phyloP scores from a whole-genome alignment of 2,113 vertebrate species.

The Mellivora capensis region DNA sequence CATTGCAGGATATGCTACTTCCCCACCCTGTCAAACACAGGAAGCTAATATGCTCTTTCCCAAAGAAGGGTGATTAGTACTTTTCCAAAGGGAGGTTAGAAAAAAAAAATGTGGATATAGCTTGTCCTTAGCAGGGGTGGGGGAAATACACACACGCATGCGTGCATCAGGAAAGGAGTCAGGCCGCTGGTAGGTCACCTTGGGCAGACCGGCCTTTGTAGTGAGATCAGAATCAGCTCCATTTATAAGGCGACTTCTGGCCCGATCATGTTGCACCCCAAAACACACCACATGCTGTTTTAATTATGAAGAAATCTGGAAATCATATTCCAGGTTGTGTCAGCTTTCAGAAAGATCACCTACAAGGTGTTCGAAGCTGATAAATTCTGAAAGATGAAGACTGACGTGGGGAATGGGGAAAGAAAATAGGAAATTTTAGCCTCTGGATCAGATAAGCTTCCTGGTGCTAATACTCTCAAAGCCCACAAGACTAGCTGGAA shows the following conservation, averaged over 20 bases:
- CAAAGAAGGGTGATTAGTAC: background rate
- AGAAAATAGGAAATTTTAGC: background rate
- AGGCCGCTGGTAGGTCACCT: background rate
- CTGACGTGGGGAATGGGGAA: background rate
- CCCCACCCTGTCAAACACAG: background rate
- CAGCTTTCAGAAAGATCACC: conserved; percentile 43
- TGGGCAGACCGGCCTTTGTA: background rate
- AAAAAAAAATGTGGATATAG: background rate
- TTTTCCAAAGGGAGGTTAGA: background rate
- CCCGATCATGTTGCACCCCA: background rate
- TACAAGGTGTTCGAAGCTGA: background rate
- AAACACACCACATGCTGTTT: conserved; percentile 6
- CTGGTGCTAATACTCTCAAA: background rate
- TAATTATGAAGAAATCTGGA: conserved; percentile 54
- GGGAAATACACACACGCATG: background rate
- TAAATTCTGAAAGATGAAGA: conserved; percentile 31
- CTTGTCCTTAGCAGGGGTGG: background rate
- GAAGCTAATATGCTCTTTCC: background rate
- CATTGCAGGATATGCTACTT: background rate
- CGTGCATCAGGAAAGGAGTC: background rate
- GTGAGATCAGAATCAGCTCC: background rate
- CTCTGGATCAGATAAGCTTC: conserved; percentile 27
- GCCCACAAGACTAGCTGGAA: background rate
- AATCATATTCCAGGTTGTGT: conserved; percentile 38
- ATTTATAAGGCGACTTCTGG: background rate